phyloP scores from a whole-genome alignment of 2,888 invertebrate species.

The Zonitis immaculata region DNA sequence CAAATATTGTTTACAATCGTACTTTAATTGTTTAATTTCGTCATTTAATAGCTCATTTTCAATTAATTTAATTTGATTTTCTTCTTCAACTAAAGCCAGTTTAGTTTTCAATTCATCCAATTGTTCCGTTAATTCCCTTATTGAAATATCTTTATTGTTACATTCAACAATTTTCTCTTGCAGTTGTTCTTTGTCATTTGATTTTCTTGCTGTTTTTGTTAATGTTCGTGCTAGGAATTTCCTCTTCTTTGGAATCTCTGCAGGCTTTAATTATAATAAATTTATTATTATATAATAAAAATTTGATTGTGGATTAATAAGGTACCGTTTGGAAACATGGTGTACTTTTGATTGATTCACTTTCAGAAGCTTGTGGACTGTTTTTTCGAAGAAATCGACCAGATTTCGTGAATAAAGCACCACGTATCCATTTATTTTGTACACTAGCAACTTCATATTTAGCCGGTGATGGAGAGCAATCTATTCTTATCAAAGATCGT shows the following conservation, averaged over 20 bases:
- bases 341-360: slow-evolving; percentile 28
- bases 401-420: slow-evolving; percentile 44
- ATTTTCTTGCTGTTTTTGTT: slow-evolving; percentile 15
- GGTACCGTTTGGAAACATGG: slow-evolving; percentile 46
- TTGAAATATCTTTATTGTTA: slow-evolving; percentile 51
- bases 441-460: slow-evolving; percentile 50
- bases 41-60: slow-evolving; percentile 44
- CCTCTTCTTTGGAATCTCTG: slow-evolving; percentile 34
- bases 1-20: slow-evolving; percentile 45
- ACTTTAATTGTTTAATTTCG: slow-evolving; percentile 48
- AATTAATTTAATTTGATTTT: slow-evolving; percentile 43
- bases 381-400: slow-evolving; percentile 44
- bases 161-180: slow-evolving; percentile 54
- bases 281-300: background rate
- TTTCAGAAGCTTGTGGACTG: slow-evolving; percentile 39
- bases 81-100: slow-evolving; percentile 41
- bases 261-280: slow-evolving; percentile 35
- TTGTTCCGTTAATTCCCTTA: slow-evolving; percentile 51
- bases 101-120: slow-evolving; percentile 52
- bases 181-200: slow-evolving; percentile 42
- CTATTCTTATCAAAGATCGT: slow-evolving; percentile 32
- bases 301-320: slow-evolving; percentile 3
- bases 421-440: slow-evolving; percentile 43
- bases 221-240: slow-evolving; percentile 21
- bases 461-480: slow-evolving; percentile 52